phyloP scores from a whole-genome alignment of 1,140 invertebrate genomes.

The Euura lappo region DNA sequence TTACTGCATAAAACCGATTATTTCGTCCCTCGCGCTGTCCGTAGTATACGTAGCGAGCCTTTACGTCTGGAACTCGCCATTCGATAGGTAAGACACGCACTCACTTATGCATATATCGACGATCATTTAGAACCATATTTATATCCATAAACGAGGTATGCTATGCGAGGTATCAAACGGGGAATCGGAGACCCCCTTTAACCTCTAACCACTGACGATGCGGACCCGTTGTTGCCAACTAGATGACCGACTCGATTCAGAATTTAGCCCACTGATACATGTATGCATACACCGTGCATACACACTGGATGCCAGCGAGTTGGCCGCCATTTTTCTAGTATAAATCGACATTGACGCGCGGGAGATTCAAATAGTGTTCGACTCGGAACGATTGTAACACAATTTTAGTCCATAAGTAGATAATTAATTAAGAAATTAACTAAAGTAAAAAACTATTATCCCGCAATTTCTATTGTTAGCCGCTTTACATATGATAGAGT shows the following conservation, averaged over 20 bases:
- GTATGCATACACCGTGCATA: no score
- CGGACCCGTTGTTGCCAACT: neutral
- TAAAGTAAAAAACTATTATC: no score
- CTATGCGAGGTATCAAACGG: neutral
- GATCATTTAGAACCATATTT: conserved; percentile 9
- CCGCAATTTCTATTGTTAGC: no score
- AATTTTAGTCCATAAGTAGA: conserved; percentile 21
- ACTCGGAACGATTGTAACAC: no score
- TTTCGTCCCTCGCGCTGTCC: conserved; percentile 75
- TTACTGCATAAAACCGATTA: conserved; percentile 53
- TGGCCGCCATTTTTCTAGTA: no score
- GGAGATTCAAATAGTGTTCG: no score
- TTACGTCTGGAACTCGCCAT: conserved; percentile 80
- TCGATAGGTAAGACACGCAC: conserved; percentile 67
- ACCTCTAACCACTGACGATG: conserved; percentile 9
- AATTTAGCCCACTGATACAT: no score
- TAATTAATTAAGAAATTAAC: conserved; percentile 22
- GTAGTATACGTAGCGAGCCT: conserved; percentile 81
- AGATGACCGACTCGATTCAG: neutral
- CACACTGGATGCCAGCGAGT: no score
- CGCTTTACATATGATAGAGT: no score
- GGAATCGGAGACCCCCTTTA: conserved; percentile 9
- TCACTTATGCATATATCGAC: neutral
- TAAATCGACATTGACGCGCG: no score
- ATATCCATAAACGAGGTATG: neutral